These are phyloP conservation scores for Nyctibius grandis DNA, from an alignment of 2,797 vertebrate genomes.

Conservation along the genomic window DNA sequence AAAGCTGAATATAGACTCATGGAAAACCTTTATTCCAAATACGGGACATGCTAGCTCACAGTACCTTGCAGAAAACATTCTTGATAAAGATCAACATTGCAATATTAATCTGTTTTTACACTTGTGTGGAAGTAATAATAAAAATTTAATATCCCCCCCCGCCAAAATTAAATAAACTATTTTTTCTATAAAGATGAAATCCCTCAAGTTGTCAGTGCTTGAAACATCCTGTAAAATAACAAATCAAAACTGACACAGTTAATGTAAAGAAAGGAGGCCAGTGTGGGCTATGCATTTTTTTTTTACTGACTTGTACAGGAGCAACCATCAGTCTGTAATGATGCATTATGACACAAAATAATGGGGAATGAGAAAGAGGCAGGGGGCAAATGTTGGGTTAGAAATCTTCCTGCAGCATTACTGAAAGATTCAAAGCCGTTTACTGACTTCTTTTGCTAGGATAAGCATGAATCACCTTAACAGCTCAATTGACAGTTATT, in stretches of 20 bases:
- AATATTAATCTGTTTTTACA: background rate
- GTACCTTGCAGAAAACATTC: background rate
- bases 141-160: rapidly evolving
- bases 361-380: background rate
- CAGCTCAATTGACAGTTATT: slow-evolving; percentile 42
- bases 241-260: slow-evolving; percentile 65
- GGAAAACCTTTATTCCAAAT: background rate
- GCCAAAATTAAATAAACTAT: background rate
- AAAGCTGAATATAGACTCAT: background rate
- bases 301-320: slow-evolving; percentile 66
- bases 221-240: slow-evolving; percentile 36
- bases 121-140: background rate
- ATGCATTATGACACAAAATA: slow-evolving; percentile 67
- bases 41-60: background rate
- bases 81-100: background rate
- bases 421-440: slow-evolving; percentile 54
- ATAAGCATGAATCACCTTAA: slow-evolving; percentile 55
- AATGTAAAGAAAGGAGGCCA: slow-evolving; percentile 54
- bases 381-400: background rate
- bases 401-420: slow-evolving; percentile 48
- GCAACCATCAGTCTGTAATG: slow-evolving; percentile 48
- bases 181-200: background rate
- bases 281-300: slow-evolving; percentile 19
- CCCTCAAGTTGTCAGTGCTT: background rate
- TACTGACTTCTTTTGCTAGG: slow-evolving; percentile 7